Evolutionary conservation across 1,140 invertebrate species (phyloP).

Genomic region (Idris sp.): DNA sequence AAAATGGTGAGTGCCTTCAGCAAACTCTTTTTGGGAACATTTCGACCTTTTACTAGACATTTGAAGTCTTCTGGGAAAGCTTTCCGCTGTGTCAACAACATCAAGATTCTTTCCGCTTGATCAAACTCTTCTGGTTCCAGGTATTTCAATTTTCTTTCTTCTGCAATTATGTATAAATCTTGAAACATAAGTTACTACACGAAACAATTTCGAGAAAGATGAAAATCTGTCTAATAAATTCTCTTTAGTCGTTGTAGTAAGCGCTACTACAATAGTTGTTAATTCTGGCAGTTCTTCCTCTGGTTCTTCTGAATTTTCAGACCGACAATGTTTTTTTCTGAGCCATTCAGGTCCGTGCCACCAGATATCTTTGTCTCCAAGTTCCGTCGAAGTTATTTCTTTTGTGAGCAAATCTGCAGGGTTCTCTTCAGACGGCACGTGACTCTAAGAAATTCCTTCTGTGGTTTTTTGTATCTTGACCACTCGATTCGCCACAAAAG

Average conservation of each 20-base stretch:
- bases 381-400: constrained; percentile 13
- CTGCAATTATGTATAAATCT: constrained; percentile 9
- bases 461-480: constrained; percentile 5
- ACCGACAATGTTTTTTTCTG: background rate
- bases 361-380: background rate
- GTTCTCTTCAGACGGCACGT: constrained; percentile 35
- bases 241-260: background rate
- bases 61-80: too few relatives aligned
- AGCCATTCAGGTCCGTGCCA: constrained; percentile 10
- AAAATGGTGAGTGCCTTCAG: too few relatives aligned
- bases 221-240: constrained; percentile 5
- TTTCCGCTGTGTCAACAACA: too few relatives aligned
- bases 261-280: background rate
- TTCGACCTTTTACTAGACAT: too few relatives aligned
- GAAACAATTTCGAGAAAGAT: constrained; percentile 12
- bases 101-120: too few relatives aligned
- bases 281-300: constrained; percentile 1
- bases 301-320: background rate
- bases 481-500: constrained; percentile 72
- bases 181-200: constrained; percentile 1
- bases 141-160: background rate
- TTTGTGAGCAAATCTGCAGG: constrained; percentile 63
- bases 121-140: too few relatives aligned
- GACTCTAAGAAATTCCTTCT: too few relatives aligned
- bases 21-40: too few relatives aligned